Evolutionary conservation across 2,888 invertebrate genomes (phyloP), one percentile per base, ranked within the genome.

Genomic region (Cerastis rubricosa): DNA sequence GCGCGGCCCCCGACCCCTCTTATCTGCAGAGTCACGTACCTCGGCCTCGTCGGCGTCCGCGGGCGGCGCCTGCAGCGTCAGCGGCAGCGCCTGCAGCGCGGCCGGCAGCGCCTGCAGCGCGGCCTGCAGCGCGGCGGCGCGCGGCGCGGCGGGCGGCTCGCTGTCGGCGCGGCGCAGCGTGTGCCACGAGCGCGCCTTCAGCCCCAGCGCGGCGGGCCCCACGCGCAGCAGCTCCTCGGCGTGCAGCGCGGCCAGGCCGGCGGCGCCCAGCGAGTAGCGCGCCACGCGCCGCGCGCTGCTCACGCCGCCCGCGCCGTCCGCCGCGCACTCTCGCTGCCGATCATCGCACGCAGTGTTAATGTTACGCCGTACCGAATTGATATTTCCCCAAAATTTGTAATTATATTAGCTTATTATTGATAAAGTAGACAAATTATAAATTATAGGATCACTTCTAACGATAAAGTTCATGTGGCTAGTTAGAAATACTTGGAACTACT

Each of bases 171-270:
- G 85, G 74, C 74, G 81, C 81, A 72, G 87, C 74, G 85, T 84
- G 83, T 89, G 85, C 92, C 90, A 92, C 49, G 89, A 84, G 89
- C 92, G 94, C 82, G 91, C 92, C 89, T 92, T 91, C 14, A 93
- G 81, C 65, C 91, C 89, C 61, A 85, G 86, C 75, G 72, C 72
- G 8, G 66, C 70, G 77, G 49, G 83, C 72, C 84, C 84, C 74
- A 87, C 79, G 84, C 61, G 61, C 80, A 93, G 80, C 87, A 93
- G 78, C 90, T 94, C 94, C 87, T 94, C 94, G 35, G 93, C 93
- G 90, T 90, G 89, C 89, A 93, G 85, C 80, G 86, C 90, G n/a
- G 11, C 63, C 78, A 92, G 85, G 74, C 78, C 86, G 67, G 71
- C 70, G 68, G 51, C 79, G 47, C 51, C 40, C 81, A 92, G 88